These are phyloP conservation scores for Dunckerocampus dactyliophorus DNA, from an alignment of 2,113 vertebrate genomes.

Conservation along the genomic window DNA sequence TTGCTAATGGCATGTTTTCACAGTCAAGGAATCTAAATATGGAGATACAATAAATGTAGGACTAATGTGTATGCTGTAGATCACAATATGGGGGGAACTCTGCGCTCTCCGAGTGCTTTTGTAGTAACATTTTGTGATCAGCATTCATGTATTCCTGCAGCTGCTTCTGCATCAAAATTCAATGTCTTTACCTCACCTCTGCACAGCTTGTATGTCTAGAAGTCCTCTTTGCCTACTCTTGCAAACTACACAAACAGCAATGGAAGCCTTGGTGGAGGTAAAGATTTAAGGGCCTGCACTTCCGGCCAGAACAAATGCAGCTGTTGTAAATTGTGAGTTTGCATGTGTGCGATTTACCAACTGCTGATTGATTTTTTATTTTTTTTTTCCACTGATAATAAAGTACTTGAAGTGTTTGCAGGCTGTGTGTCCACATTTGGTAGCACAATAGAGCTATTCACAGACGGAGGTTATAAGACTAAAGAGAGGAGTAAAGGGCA, in stretches of 20 bases:
- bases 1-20: too few relatives aligned
- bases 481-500: conserved; percentile 5
- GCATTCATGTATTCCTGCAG: neutral
- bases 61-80: too few relatives aligned
- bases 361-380: conserved; percentile 17
- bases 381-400: conserved; percentile 50
- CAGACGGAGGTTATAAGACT: conserved; percentile 5
- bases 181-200: neutral
- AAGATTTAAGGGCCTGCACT: conserved; percentile 48
- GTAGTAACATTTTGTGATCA: too few relatives aligned
- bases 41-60: too few relatives aligned
- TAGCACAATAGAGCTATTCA: conserved; percentile 47
- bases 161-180: conserved; percentile 6
- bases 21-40: too few relatives aligned
- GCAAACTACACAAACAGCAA: neutral
- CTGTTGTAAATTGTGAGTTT: neutral
- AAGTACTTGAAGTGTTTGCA: conserved; percentile 52
- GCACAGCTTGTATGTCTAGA: neutral
- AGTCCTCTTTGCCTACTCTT: neutral
- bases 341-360: conserved; percentile 2
- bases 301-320: conserved; percentile 12
- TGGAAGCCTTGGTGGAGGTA: neutral
- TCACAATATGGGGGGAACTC: too few relatives aligned
- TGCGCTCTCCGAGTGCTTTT: too few relatives aligned
- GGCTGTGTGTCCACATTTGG: conserved; percentile 33